Evolutionary conservation across 2,113 vertebrate genomes (phyloP), one percentile per base, ranked within the genome.

Genomic region (Sprattus sprattus): DNA sequence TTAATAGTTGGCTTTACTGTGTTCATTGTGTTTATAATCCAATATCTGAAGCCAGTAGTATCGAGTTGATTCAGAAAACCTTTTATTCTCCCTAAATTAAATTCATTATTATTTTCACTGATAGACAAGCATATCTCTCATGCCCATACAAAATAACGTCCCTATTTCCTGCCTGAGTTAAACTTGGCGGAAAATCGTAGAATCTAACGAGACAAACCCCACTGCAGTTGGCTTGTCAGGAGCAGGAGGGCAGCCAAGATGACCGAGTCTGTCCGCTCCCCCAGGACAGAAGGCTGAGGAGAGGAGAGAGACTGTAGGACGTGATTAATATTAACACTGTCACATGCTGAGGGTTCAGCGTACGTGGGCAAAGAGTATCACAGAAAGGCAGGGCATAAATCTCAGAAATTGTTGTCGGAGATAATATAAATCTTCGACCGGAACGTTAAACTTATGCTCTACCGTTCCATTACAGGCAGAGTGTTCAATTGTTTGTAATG

Each of bases 331-430:
- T 78, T 78, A 78, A 78, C 71, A 15, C 32, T 78, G 71, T 78
- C 71, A 39, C 15, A 4, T 5, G 32, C 28, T 11, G 13, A 32
- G 13, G 71, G 71, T 39, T 15, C 11, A 32, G 28, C 18, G 71
- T 39, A 78, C 71, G 39, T 78, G 71, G 32, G 32, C 71, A 78
- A 39, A 78, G 28, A 78, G 13, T 16, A 18, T 13, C 25, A 32
- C 71, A 78, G 71, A 78, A 32, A 32, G 49, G 13, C 49, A 84
- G 22, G 45, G 50, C 83, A 87, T 85, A 75, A 86, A 64, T 81
- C 75, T 84, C 81, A 87, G 45, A 85, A 85, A 84, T 87, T 54
- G 50, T 83, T 83, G 82, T 81, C 46, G 78, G 80, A 86, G 81
- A 85, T 88, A 60, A 87, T 82, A 45, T 39, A 45, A 82, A 82